phyloP scores from a whole-genome alignment of 2,113 vertebrate species.

The Oncorhynchus nerka region DNA sequence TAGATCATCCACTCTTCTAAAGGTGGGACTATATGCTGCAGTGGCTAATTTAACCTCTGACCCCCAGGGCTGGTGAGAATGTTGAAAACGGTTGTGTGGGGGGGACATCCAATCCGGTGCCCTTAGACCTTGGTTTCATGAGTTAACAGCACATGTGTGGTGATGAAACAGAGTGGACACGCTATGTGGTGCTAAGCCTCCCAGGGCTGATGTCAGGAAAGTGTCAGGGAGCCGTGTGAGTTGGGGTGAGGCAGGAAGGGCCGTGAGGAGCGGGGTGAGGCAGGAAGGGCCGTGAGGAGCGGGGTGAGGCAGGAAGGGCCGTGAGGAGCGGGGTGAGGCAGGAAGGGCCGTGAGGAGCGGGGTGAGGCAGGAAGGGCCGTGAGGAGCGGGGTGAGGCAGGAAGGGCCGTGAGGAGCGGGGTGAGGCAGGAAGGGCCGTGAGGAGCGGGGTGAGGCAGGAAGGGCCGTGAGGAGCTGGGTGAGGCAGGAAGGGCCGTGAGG shows the following conservation, averaged over 20 bases:
- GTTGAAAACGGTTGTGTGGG: slow-evolving; percentile 57
- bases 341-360: background rate
- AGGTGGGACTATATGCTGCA: slow-evolving; percentile 53
- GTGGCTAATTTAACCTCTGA: slow-evolving; percentile 60
- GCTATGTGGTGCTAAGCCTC: slow-evolving; percentile 63
- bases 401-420: background rate
- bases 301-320: background rate
- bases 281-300: too few relatives aligned
- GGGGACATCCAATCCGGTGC: slow-evolving; percentile 51
- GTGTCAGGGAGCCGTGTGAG: background rate
- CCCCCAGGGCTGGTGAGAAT: slow-evolving; percentile 44
- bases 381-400: background rate
- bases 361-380: too few relatives aligned
- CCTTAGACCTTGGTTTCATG: slow-evolving; percentile 46
- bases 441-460: background rate
- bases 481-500: too few relatives aligned
- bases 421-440: too few relatives aligned
- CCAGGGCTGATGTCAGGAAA: slow-evolving; percentile 39
- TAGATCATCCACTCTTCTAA: slow-evolving; percentile 53
- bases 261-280: too few relatives aligned
- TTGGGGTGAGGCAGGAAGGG: background rate
- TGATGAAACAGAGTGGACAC: slow-evolving; percentile 44
- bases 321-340: background rate
- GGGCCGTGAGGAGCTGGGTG: background rate
- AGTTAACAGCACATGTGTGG: slow-evolving; percentile 39